Base-by-base conservation (phyloP, 2,113 vertebrate genomes). In the Callipepla squamata region DNA sequence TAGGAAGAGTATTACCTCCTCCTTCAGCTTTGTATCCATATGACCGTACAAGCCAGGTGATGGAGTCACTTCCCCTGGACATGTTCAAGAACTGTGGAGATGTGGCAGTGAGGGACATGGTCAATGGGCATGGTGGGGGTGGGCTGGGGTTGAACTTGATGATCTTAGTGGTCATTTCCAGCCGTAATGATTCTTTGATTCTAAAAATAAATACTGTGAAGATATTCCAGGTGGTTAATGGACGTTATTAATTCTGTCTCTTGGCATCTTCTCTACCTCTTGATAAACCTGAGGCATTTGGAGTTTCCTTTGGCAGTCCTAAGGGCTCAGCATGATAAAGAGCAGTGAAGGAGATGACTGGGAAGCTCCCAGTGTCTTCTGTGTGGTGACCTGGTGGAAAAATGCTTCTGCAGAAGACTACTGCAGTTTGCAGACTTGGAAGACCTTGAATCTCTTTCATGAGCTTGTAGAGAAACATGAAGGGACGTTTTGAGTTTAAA, bases 1-100 rank as follows among this genome's bases (percentile, higher is more conserved):
- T 16, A 34, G 17, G 13, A 38, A 26, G 32, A 34, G 3, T 5
- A 4, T 22, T 75, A 4, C 44, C 40, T 84, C 62, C 63, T 40
- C 32, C 2, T 0, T 40, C 53, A 48, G 81, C 74, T 75, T 57
- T 14, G 1, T 26, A 0, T 28, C 51, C 1, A 0, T 3, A 0
- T 7, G 55, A 34, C 59, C n/a, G 14, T 70, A 0, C 7, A 22
- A 48, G 40, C 17, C 7, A 55, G 51, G 28, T 55, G 51, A 28
- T 55, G 51, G 51, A 30, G 15, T 30, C 51, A 55, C 51, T 8
- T 14, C 17, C 15, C 51, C 51, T 10, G 15, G 51, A 30, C 15
- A 9, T 17, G 16, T 55, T 55, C 51, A 55, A 17, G 51, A 53
- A 28, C 26, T 5, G 51, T 55, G 51, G 51, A 55, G 51, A 55